phyloP scores from a whole-genome alignment of 64 coral and sea anemone species.

The Montipora capricornis region DNA sequence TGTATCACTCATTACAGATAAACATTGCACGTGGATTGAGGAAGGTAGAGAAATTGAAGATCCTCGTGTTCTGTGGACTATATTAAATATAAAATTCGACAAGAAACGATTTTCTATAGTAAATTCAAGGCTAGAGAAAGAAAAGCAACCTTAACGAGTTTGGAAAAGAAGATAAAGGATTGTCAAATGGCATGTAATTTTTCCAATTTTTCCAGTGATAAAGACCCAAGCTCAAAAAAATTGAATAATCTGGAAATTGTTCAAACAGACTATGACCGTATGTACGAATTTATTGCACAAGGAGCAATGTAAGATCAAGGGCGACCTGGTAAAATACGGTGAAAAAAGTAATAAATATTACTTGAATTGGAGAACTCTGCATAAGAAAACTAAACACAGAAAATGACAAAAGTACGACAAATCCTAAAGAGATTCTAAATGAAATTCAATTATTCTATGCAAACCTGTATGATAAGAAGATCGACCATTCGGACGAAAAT shows the following conservation, averaged over 20 bases:
- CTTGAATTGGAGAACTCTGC: neutral
- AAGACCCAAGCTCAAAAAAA: constrained; percentile 7
- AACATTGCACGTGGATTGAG: neutral
- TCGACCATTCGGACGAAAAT: neutral
- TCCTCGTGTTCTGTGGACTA: constrained; percentile 13
- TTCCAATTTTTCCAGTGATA: neutral
- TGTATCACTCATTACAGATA: neutral
- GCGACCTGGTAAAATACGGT: constrained; percentile 26
- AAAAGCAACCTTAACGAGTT: constrained; percentile 11
- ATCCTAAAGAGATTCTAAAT: neutral
- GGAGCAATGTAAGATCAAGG: constrained; percentile 31
- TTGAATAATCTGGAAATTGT: neutral
- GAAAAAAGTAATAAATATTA: constrained; percentile 16
- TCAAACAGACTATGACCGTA: constrained; percentile 40
- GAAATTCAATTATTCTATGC: neutral
- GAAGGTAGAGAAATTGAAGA: neutral
- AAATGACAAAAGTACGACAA: neutral
- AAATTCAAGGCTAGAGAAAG: constrained; percentile 15
- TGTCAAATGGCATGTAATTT: constrained; percentile 3
- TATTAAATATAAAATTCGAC: constrained; percentile 55
- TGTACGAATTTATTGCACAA: constrained; percentile 40
- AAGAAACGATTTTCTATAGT: neutral
- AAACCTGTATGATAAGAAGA: neutral
- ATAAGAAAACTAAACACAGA: neutral
- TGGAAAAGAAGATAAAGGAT: constrained; percentile 42